Conservation (phyloP, 2,797 vertebrate species). For the Sibirionetta formosa region DNA sequence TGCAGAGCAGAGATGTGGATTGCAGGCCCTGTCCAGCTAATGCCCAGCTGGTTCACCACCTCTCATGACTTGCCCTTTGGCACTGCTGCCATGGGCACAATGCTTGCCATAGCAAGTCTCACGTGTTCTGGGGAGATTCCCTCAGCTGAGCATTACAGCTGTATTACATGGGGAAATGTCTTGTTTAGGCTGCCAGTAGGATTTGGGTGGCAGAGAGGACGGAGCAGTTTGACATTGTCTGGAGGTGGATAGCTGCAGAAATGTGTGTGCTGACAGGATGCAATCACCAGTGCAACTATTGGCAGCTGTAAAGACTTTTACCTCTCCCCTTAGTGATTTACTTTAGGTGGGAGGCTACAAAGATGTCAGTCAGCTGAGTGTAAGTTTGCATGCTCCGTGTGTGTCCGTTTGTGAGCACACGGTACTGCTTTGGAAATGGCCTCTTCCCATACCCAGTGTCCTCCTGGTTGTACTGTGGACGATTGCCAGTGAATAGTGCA, state of each 20-base stretch:
- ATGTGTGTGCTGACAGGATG: neutral
- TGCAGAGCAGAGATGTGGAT: neutral
- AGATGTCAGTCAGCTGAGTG: neutral
- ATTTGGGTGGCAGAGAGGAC: neutral
- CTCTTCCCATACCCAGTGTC: neutral
- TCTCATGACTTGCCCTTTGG: rapidly evolving
- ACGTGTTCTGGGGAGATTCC: neutral
- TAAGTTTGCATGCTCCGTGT: rapidly evolving
- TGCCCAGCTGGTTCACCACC: neutral
- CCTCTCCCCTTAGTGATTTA: neutral
- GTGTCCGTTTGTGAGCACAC: too few relatives aligned
- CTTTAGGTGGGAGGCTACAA: neutral
- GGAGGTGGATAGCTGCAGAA: neutral
- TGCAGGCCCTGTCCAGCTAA: neutral
- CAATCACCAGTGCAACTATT: neutral
- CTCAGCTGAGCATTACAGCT: neutral
- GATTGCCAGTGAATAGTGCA: rapidly evolving
- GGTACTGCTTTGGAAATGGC: neutral
- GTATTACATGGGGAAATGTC: neutral
- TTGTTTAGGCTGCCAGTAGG: rapidly evolving
- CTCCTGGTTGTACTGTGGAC: rapidly evolving
- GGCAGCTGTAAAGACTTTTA: neutral
- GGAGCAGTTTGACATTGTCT: neutral
- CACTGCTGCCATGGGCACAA: rapidly evolving
- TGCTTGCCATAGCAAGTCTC: neutral